A percentile compares a stretch with the other conserved stretches of the same genome.
phyloP scores from a whole-genome alignment of 2,888 invertebrate species.

The Celastrina argiolus region DNA sequence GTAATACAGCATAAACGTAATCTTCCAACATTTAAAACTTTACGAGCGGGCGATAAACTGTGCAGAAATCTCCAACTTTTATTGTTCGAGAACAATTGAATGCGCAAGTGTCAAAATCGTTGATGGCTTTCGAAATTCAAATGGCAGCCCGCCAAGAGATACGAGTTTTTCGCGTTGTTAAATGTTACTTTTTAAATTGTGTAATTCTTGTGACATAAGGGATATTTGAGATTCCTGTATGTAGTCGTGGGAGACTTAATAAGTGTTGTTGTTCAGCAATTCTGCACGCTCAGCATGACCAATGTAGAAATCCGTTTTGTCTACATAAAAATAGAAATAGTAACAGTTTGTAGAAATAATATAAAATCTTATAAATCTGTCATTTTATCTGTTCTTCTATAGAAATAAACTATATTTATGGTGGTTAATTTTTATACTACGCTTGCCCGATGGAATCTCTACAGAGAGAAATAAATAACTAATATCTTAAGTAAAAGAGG shows the following conservation, averaged over 20 bases:
- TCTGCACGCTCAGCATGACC: too few species aligned
- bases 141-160: constrained; percentile 35
- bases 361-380: too few species aligned
- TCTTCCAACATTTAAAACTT: constrained; percentile 55
- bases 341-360: too few species aligned
- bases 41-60: constrained; percentile 48
- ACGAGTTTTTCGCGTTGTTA: not conserved
- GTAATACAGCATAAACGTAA: constrained; percentile 54
- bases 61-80: constrained; percentile 37
- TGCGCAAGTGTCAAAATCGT: constrained; percentile 22
- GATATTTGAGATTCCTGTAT: not conserved
- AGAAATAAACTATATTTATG: too few species aligned
- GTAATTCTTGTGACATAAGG: not conserved
- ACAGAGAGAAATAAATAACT: too few species aligned
- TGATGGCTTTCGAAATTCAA: constrained; percentile 40
- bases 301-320: too few species aligned
- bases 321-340: too few species aligned
- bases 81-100: constrained; percentile 41
- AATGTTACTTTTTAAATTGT: constrained; percentile 6
- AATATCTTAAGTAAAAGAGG: too few species aligned
- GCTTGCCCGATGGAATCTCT: too few species aligned
- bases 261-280: not conserved
- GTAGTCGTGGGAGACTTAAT: not conserved
- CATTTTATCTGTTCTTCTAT: too few species aligned
- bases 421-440: too few species aligned